Conservation (phyloP, 2,113 vertebrate genomes). For the Aspiorhynchus laticeps region DNA sequence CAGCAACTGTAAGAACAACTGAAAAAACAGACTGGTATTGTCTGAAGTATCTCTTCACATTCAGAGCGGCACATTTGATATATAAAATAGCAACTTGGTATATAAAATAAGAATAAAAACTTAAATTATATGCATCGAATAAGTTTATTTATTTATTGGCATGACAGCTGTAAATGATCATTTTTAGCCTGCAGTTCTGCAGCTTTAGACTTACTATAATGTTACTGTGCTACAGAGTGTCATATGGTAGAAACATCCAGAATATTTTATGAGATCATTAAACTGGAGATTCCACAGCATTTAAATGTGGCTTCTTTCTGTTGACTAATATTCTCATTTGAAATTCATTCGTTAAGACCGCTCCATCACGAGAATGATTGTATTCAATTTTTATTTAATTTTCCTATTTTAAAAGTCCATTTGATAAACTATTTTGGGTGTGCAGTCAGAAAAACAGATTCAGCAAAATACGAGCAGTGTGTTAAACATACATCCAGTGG, state of each 20-base stretch:
- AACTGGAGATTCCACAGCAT: slow-evolving; percentile 50
- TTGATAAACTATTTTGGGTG: not conserved
- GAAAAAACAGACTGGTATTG: slow-evolving; percentile 19
- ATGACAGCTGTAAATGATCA: not conserved
- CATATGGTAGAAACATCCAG: slow-evolving; percentile 67
- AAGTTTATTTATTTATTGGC: not conserved
- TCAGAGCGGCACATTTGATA: not conserved
- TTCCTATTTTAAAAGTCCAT: not conserved
- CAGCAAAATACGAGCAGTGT: not conserved
- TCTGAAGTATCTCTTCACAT: slow-evolving; percentile 22
- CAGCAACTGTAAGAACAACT: slow-evolving; percentile 41
- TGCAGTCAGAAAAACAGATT: slow-evolving; percentile 1
- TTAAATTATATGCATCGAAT: not conserved
- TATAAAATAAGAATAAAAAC: not conserved
- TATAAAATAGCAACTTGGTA: not conserved
- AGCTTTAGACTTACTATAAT: slow-evolving; percentile 20
- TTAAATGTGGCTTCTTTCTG: not conserved
- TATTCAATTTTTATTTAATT: not conserved
- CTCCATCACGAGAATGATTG: not conserved
- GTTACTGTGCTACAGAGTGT: slow-evolving; percentile 45
- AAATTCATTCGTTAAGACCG: not conserved
- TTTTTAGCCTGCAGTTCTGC: slow-evolving; percentile 27
- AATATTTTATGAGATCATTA: slow-evolving; percentile 64
- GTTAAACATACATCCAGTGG: not conserved
- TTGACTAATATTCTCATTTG: not conserved